Percentiles rank a stretch among this genome's conserved stretches.
Conservation (phyloP, 2,113 vertebrate species). For the Stegastes partitus region DNA sequence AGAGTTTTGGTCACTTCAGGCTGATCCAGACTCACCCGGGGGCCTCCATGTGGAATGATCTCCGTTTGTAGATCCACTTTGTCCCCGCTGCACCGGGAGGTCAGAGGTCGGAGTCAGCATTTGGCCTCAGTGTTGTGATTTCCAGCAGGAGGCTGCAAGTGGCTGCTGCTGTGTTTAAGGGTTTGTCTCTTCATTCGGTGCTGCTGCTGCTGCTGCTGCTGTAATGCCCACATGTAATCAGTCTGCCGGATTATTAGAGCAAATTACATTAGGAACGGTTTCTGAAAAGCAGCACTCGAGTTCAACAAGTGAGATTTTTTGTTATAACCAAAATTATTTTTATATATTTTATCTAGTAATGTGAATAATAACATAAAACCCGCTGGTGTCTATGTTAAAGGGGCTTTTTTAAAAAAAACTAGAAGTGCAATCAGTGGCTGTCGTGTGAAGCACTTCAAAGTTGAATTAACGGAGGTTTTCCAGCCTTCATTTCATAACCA, state of each 20-base stretch:
- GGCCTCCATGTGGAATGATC: conserved; percentile 30
- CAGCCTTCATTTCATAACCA: conserved; percentile 51
- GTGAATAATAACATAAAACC: background rate
- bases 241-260: background rate
- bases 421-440: conserved; percentile 50
- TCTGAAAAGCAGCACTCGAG: background rate
- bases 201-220: too few species aligned
- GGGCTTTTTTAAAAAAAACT: conserved; percentile 4
- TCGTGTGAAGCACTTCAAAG: conserved; percentile 45
- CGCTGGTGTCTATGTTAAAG: background rate
- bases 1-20: conserved; percentile 14
- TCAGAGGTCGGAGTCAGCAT: conserved; percentile 29
- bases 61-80: conserved; percentile 22
- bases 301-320: background rate
- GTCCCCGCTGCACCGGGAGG: conserved; percentile 8
- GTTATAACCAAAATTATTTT: background rate
- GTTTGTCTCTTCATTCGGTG: conserved; percentile 9
- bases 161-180: conserved; percentile 4
- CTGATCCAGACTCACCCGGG: conserved; percentile 32
- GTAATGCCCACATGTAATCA: background rate
- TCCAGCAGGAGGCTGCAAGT: background rate
- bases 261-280: background rate
- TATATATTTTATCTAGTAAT: background rate
- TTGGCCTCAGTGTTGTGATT: conserved; percentile 6
- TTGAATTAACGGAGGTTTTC: conserved; percentile 59